Evolutionary conservation across 2,888 invertebrate genomes (phyloP).

Genomic region (Eustalomyia histrio): DNA sequence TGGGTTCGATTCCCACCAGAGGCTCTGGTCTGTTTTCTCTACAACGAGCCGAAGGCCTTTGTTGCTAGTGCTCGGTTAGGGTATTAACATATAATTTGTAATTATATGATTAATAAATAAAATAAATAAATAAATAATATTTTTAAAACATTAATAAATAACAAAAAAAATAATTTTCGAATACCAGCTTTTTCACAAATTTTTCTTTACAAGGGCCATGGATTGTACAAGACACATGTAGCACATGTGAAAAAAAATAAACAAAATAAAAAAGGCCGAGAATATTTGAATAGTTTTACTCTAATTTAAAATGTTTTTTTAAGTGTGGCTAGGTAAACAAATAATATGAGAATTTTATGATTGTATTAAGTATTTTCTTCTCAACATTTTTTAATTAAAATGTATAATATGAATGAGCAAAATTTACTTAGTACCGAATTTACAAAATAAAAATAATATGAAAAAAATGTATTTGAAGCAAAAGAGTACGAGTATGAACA

Average conservation of each 20-base stretch:
- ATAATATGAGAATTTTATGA: slow-evolving; percentile 16
- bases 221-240: slow-evolving; percentile 15
- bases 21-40: too few species aligned
- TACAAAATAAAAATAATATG: not conserved
- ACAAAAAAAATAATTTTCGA: too few species aligned
- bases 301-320: slow-evolving; percentile 29
- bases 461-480: not conserved
- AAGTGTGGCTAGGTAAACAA: slow-evolving; percentile 45
- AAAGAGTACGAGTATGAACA: not conserved
- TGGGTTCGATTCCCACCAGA: too few species aligned
- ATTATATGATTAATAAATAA: too few species aligned
- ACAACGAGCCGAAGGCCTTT: too few species aligned
- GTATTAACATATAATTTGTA: too few species aligned
- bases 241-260: slow-evolving; percentile 45
- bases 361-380: slow-evolving; percentile 9
- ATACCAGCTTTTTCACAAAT: too few species aligned
- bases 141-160: too few species aligned
- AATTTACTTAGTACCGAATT: slow-evolving; percentile 2
- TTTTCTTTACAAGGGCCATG: slow-evolving; percentile 8
- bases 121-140: too few species aligned
- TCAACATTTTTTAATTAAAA: slow-evolving; percentile 17
- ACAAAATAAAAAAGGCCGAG: slow-evolving; percentile 21
- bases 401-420: not conserved
- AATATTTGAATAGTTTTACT: slow-evolving; percentile 15
- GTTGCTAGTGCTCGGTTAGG: too few species aligned